Percentiles rank a stretch among this genome's conserved stretches.
These are phyloP conservation scores for Plagodis dolabraria DNA, from an alignment of 2,888 invertebrate species.

Conservation along the genomic window DNA sequence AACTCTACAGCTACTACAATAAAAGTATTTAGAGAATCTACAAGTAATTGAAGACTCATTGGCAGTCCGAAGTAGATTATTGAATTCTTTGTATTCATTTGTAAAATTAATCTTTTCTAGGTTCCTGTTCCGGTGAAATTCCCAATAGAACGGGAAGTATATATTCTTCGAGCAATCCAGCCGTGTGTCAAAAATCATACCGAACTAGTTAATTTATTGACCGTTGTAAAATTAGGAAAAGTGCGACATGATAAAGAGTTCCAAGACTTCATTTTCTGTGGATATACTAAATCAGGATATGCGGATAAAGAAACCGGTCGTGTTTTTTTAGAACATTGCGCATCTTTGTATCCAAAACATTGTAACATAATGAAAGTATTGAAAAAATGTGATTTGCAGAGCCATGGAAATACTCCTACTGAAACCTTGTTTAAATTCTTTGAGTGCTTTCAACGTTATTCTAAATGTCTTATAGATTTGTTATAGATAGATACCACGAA, in stretches of 20 bases:
- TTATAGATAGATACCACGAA: neutral
- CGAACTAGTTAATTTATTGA: neutral
- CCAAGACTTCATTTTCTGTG: neutral
- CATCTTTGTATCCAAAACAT: neutral
- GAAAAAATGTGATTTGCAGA: neutral
- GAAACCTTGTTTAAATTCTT: neutral
- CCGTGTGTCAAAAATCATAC: neutral
- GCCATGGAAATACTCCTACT: neutral
- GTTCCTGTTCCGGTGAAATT: neutral
- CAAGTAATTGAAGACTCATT: no score
- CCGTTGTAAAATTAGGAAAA: neutral
- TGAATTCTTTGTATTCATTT: no score
- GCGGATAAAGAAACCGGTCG: neutral
- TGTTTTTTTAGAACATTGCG: neutral
- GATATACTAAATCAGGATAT: neutral
- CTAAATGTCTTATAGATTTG: neutral
- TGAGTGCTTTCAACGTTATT: neutral
- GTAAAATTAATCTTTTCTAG: neutral
- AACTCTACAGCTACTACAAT: no score
- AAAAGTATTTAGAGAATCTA: no score
- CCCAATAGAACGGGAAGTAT: neutral
- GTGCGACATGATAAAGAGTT: neutral
- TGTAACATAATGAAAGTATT: neutral
- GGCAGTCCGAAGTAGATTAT: no score
- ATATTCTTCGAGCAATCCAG: neutral